phyloP scores from a whole-genome alignment of 2,888 invertebrate genomes.

The Kryphioiulus occultus region DNA sequence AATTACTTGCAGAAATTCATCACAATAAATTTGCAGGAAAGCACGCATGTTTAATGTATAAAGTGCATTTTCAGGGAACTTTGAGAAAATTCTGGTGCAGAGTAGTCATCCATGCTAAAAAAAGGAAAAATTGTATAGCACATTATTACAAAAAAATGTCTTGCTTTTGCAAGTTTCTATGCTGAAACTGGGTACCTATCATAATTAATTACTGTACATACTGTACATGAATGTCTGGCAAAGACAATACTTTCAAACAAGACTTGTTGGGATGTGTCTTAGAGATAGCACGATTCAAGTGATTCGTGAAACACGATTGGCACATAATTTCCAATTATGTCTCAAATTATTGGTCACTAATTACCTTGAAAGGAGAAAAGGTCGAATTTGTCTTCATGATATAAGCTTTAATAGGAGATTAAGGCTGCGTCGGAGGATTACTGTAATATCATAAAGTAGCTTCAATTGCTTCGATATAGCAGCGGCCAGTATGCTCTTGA shows the following conservation, averaged over 20 bases:
- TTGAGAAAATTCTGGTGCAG: too few species aligned
- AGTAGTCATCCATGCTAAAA: too few species aligned
- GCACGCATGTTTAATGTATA: too few species aligned
- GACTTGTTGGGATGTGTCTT: not conserved
- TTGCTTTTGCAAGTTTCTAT: too few species aligned
- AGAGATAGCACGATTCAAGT: not conserved
- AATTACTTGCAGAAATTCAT: too few species aligned
- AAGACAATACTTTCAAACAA: not conserved
- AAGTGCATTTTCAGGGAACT: too few species aligned
- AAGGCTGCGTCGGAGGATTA: not conserved
- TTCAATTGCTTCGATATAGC: not conserved
- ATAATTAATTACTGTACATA: too few species aligned
- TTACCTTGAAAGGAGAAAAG: not conserved
- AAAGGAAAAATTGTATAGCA: too few species aligned
- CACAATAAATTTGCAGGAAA: too few species aligned
- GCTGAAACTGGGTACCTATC: too few species aligned
- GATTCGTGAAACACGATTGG: not conserved
- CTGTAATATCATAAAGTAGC: not conserved
- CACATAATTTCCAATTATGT: not conserved
- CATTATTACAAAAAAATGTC: too few species aligned
- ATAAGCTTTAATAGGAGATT: not conserved
- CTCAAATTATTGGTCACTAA: not conserved
- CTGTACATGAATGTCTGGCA: too few species aligned
- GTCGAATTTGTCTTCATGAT: not conserved
- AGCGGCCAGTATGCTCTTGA: not conserved